Percentiles rank a stretch among this genome's conserved stretches.
Conservation (phyloP, 1,140 invertebrate species). For the Drosophila grimshawi region DNA sequence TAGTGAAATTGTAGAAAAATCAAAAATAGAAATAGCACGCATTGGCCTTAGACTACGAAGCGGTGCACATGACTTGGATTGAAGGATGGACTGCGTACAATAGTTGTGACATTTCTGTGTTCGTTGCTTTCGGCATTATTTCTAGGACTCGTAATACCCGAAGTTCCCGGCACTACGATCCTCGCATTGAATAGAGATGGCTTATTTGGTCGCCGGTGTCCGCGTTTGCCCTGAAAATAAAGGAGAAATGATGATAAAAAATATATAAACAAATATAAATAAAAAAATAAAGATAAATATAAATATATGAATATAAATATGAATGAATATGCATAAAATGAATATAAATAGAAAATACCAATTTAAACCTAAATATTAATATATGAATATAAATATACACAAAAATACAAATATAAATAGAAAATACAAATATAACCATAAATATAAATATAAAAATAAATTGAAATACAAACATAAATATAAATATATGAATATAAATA, state of each 20-base stretch:
- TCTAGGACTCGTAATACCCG: slow-evolving; percentile 28
- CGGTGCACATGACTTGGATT: slow-evolving; percentile 77
- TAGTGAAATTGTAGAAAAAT: slow-evolving; percentile 16
- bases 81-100: slow-evolving; percentile 57
- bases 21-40: slow-evolving; percentile 22
- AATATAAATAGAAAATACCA: no score
- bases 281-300: no score
- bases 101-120: slow-evolving; percentile 28
- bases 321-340: no score
- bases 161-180: slow-evolving; percentile 7
- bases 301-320: no score
- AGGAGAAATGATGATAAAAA: not conserved
- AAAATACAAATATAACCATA: not conserved
- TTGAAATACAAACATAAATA: no score
- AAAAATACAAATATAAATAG: no score
- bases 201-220: slow-evolving; percentile 43
- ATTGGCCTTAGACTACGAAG: slow-evolving; percentile 60
- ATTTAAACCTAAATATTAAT: no score
- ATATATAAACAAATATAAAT: no score
- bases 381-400: no score
- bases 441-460: not conserved
- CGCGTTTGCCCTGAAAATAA: slow-evolving; percentile 68
- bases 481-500: no score
- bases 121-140: slow-evolving; percentile 39
- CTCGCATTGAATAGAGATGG: slow-evolving; percentile 40